Conservation (phyloP, 2,113 vertebrate genomes). For the Sander vitreus region DNA sequence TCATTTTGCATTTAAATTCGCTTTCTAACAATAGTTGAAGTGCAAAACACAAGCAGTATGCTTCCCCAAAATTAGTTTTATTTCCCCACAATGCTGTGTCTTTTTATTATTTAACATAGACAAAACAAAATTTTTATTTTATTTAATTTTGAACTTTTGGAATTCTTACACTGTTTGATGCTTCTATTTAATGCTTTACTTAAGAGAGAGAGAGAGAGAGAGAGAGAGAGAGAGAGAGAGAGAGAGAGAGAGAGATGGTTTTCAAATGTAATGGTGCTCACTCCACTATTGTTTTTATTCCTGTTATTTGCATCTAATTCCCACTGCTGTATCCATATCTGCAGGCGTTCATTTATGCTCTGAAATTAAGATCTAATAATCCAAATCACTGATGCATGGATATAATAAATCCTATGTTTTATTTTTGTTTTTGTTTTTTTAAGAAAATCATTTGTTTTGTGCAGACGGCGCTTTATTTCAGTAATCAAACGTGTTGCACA, state of each 20-base stretch:
- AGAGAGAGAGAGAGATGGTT: not conserved
- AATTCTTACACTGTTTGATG: not conserved
- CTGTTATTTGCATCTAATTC: not conserved
- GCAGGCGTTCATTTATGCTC: slow-evolving; percentile 14
- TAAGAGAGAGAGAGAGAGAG: not conserved
- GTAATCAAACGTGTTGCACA: slow-evolving; percentile 22
- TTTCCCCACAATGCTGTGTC: not conserved
- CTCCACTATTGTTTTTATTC: not conserved
- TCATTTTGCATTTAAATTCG: not conserved
- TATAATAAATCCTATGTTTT: not conserved
- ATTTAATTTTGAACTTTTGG: not conserved
- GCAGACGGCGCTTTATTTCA: slow-evolving; percentile 33
- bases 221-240: not conserved
- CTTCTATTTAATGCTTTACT: not conserved
- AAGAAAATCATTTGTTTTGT: not conserved
- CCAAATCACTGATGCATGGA: slow-evolving; percentile 22
- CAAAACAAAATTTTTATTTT: rapidly evolving
- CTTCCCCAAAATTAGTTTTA: not conserved
- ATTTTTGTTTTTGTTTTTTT: not conserved
- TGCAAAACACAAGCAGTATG: not conserved
- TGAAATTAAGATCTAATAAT: slow-evolving; percentile 37
- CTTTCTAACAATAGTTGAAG: not conserved
- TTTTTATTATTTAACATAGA: not conserved
- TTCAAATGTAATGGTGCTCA: not conserved
- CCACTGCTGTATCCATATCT: not conserved